These are phyloP conservation scores for Drosophila repletoides DNA, from an alignment of 1,140 invertebrate genomes.

Conservation along the genomic window DNA sequence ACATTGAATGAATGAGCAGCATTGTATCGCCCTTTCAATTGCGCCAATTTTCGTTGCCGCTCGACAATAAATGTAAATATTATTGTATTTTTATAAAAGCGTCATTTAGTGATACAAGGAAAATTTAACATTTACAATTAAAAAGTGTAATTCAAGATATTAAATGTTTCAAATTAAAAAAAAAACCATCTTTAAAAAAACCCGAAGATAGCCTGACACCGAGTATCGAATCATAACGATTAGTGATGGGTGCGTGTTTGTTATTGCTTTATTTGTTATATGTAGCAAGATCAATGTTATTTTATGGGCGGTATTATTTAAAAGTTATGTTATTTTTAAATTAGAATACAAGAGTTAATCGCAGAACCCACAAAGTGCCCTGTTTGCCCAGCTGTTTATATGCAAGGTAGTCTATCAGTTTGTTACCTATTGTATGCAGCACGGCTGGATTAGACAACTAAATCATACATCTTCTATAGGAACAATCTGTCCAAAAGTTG, in stretches of 20 bases:
- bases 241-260: conserved; percentile 10
- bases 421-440: no score
- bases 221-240: not conserved
- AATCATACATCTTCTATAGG: no score
- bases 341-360: no score
- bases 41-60: conserved; percentile 23
- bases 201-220: not conserved
- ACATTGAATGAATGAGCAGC: conserved; percentile 4
- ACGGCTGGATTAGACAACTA: no score
- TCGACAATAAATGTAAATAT: not conserved
- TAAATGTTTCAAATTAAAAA: conserved; percentile 1
- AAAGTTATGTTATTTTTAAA: no score
- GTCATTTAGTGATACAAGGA: not conserved
- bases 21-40: conserved; percentile 13
- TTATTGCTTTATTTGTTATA: not conserved
- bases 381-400: no score
- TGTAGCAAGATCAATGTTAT: not conserved
- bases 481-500: no score
- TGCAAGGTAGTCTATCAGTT: no score
- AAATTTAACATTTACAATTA: conserved; percentile 3
- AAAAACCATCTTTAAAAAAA: conserved; percentile 14
- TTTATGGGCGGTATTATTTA: no score
- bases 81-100: not conserved
- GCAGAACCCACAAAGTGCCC: no score
- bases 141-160: not conserved